A percentile compares a stretch with the other conserved stretches of the same genome.
Conservation (phyloP, 1,140 invertebrate genomes). For the Cherax quadricarinatus region DNA sequence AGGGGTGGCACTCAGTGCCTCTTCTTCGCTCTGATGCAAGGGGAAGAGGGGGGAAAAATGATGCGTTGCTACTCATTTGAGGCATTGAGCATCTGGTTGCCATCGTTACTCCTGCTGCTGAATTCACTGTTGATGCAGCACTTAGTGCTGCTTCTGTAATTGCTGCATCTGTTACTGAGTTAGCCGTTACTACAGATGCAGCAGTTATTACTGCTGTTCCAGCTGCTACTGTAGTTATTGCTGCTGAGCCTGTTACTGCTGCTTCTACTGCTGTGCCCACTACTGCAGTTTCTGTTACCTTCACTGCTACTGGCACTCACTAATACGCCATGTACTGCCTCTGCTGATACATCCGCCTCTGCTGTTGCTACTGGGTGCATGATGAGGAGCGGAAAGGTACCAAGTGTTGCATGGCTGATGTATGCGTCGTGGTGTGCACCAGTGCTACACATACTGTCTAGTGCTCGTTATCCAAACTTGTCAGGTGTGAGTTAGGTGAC, state of each 20-base stretch:
- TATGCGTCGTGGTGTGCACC: too few species aligned
- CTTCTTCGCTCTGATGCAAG: background rate
- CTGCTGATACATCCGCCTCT: background rate
- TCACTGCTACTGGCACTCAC: background rate
- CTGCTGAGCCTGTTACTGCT: background rate
- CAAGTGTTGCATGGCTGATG: too few species aligned
- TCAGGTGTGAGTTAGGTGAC: too few species aligned
- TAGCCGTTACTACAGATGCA: background rate
- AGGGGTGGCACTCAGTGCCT: background rate
- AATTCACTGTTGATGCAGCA: background rate
- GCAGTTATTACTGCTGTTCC: background rate
- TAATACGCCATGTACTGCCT: background rate
- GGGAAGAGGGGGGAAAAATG: background rate
- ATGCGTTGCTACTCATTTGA: background rate
- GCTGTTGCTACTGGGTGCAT: background rate
- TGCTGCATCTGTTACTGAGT: background rate
- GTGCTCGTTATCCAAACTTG: too few species aligned
- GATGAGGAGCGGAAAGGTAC: too few species aligned
- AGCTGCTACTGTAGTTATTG: background rate
- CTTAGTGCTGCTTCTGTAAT: background rate
- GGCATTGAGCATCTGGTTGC: background rate
- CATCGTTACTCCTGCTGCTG: background rate
- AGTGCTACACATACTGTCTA: too few species aligned
- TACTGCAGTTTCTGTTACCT: background rate
- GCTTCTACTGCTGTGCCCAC: background rate